Evolutionary conservation across 2,888 invertebrate genomes (phyloP).

Genomic region (Xestia xanthographa): DNA sequence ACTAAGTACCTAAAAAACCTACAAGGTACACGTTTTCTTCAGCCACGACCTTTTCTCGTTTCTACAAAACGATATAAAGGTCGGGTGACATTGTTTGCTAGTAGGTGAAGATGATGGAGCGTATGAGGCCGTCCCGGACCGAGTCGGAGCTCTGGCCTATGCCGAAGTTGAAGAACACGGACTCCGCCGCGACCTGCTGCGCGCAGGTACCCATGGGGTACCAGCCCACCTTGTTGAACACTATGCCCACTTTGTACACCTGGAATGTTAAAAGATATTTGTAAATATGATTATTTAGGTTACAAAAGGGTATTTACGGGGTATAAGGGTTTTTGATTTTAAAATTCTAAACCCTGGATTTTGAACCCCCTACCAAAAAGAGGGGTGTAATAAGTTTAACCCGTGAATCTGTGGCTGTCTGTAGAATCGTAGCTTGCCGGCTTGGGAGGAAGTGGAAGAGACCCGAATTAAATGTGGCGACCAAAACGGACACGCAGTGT

Average conservation of each 20-base stretch:
- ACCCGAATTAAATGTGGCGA: no score
- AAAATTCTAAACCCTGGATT: not conserved
- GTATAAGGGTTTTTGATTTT: not conserved
- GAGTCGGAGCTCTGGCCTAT: slow-evolving; percentile 93
- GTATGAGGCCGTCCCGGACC: slow-evolving; percentile 94
- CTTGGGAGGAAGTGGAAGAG: no score
- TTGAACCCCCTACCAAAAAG: no score
- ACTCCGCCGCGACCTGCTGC: slow-evolving; percentile 92
- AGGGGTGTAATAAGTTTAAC: no score
- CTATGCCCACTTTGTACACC: slow-evolving; percentile 95
- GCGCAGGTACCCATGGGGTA: slow-evolving; percentile 95
- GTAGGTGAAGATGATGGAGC: slow-evolving; percentile 94
- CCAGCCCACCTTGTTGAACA: slow-evolving; percentile 95
- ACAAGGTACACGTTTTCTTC: not conserved
- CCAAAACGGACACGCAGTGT: no score
- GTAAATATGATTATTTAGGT: not conserved
- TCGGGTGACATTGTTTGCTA: slow-evolving; percentile 66
- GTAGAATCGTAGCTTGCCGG: no score
- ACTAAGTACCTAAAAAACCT: not conserved
- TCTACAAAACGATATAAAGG: slow-evolving; percentile 55
- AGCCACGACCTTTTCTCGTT: slow-evolving; percentile 43
- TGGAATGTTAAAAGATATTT: slow-evolving; percentile 88
- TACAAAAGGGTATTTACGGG: not conserved
- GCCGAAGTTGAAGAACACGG: slow-evolving; percentile 94
- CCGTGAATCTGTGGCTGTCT: no score